Percentiles rank a stretch among this genome's conserved stretches.
Evolutionary conservation across 1,140 invertebrate genomes (phyloP).

Genomic region (Plutomurus gul): DNA sequence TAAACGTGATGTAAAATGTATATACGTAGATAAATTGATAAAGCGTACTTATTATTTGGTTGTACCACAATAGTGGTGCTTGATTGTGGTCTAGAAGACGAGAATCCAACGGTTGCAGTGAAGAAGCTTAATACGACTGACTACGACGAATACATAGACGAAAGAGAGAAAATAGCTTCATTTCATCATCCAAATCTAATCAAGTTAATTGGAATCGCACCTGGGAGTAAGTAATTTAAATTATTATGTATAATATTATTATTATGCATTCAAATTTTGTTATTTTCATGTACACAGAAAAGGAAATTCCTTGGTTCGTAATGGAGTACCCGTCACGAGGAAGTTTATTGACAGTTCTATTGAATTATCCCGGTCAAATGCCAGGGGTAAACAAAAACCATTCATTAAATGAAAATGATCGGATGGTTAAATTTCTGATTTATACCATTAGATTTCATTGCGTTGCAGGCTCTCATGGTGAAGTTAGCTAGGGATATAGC

Average conservation of each 20-base stretch:
- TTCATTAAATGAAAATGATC: no score
- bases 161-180: not conserved
- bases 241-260: not conserved
- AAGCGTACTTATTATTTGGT: not conserved
- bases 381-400: not conserved
- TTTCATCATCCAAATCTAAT: constrained; percentile 1
- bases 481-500: constrained; percentile 8
- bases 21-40: not conserved
- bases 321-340: constrained; percentile 5
- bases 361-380: constrained; percentile 20
- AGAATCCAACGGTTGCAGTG: not conserved
- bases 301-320: constrained; percentile 7
- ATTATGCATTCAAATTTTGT: not conserved
- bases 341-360: not conserved
- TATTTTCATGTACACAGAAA: not conserved
- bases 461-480: constrained; percentile 19
- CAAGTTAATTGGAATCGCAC: not conserved
- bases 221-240: not conserved
- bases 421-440: not conserved
- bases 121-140: not conserved
- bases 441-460: not conserved
- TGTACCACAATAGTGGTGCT: not conserved
- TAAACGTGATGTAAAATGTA: not conserved
- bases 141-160: not conserved
- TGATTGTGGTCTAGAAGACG: not conserved